These are phyloP conservation scores for Pseudoips prasinana DNA, from an alignment of 2,888 invertebrate genomes.

Conservation along the genomic window DNA sequence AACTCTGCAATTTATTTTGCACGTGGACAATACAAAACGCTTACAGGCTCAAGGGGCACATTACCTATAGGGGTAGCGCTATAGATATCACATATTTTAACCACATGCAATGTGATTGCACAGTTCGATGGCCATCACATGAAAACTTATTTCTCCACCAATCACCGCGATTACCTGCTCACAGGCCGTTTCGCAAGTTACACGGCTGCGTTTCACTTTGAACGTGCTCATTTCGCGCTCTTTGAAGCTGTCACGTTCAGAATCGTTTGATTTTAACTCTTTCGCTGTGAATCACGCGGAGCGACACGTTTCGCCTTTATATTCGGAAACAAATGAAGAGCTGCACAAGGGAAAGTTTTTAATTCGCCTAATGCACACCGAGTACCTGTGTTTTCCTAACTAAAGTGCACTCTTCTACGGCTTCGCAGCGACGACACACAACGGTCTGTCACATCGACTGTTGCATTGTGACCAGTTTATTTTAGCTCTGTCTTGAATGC, in stretches of 20 bases:
- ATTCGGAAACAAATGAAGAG: conserved; percentile 67
- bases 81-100: conserved; percentile 16
- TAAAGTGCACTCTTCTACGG: conserved; percentile 67
- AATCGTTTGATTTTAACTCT: conserved; percentile 74
- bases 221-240: conserved; percentile 69
- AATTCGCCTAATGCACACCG: conserved; percentile 78
- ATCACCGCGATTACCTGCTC: conserved; percentile 63
- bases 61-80: conserved; percentile 1
- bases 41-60: conserved; percentile 2
- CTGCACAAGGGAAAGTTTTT: conserved; percentile 66
- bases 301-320: conserved; percentile 52
- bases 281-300: conserved; percentile 51
- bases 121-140: conserved; percentile 51
- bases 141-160: conserved; percentile 61
- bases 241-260: conserved; percentile 63
- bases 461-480: conserved; percentile 69
- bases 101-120: conserved; percentile 31
- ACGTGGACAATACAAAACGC: conserved; percentile 2
- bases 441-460: conserved; percentile 66
- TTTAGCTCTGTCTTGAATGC: conserved; percentile 61
- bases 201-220: conserved; percentile 64
- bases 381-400: conserved; percentile 65
- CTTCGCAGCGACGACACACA: conserved; percentile 49
- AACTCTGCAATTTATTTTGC: too few species aligned
- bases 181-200: conserved; percentile 51